Evolutionary conservation across 2,113 vertebrate genomes (phyloP).

Genomic region (Neodon shergylaensis): DNA sequence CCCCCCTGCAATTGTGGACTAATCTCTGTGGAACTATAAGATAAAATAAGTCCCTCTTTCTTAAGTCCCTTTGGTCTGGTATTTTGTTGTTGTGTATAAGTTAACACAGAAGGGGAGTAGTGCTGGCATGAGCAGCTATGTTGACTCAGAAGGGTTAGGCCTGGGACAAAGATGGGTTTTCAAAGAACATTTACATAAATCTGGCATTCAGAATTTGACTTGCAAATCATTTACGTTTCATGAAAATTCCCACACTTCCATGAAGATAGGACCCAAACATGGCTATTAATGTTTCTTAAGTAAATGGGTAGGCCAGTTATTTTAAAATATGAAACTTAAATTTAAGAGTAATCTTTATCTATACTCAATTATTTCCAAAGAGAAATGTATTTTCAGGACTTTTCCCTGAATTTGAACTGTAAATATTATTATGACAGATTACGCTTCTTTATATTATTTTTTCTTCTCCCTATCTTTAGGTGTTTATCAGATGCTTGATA

Average conservation of each 20-base stretch:
- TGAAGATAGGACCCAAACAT: not conserved
- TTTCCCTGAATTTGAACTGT: not conserved
- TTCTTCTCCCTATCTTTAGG: not conserved
- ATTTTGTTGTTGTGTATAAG: not conserved
- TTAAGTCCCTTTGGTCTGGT: too few relatives aligned
- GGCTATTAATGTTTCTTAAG: not conserved
- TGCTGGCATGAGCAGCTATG: not conserved
- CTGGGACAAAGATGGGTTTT: not conserved
- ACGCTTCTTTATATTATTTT: not conserved
- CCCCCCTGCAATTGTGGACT: too few relatives aligned
- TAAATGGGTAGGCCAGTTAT: not conserved
- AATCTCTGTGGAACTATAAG: not conserved
- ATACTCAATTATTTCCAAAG: not conserved
- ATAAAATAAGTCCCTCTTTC: not conserved
- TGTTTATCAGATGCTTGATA: not conserved
- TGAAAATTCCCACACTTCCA: not conserved
- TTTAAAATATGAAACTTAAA: slow-evolving; percentile 40
- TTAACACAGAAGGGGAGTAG: not conserved
- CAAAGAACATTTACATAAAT: not conserved
- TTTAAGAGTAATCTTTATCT: not conserved
- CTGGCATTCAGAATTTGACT: not conserved
- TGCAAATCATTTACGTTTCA: not conserved
- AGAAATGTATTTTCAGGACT: not conserved
- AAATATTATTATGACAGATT: not conserved
- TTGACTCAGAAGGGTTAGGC: not conserved